phyloP scores from a whole-genome alignment of 2,888 invertebrate genomes.

The Agrochola lychnidis region DNA sequence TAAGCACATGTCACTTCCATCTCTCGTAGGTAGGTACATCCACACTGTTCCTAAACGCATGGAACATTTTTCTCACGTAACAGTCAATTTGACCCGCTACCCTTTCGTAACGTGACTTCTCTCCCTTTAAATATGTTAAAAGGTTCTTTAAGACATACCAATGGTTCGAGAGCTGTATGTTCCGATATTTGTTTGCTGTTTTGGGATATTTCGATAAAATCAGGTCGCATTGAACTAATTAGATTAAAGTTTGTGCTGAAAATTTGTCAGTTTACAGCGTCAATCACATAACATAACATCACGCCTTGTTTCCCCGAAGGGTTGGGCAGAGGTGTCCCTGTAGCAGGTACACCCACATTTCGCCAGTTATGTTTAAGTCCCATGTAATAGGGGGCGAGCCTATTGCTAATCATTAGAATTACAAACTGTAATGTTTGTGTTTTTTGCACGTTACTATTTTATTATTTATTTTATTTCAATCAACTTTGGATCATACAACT shows the following conservation, averaged over 20 bases:
- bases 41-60: neutral
- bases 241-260: neutral
- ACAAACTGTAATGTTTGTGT: neutral
- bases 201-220: neutral
- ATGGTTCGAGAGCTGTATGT: neutral
- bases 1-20: conserved; percentile 26
- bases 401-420: too few relatives aligned
- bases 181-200: neutral
- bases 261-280: neutral
- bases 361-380: too few relatives aligned
- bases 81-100: conserved; percentile 35
- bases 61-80: conserved; percentile 52
- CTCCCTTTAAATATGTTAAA: conserved; percentile 46
- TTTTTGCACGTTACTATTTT: neutral
- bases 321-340: too few relatives aligned
- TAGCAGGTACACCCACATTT: too few relatives aligned
- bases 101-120: conserved; percentile 34
- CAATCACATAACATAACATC: too few relatives aligned
- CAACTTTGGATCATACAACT: too few relatives aligned
- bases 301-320: too few relatives aligned
- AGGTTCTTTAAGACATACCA: conserved; percentile 15
- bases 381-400: too few relatives aligned
- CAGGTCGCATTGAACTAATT: neutral
- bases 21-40: neutral
- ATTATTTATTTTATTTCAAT: too few relatives aligned